Evolutionary conservation across 2,888 invertebrate genomes (phyloP), one percentile per base, ranked within the genome.

Genomic region (Nematopogon swammerdamellus): DNA sequence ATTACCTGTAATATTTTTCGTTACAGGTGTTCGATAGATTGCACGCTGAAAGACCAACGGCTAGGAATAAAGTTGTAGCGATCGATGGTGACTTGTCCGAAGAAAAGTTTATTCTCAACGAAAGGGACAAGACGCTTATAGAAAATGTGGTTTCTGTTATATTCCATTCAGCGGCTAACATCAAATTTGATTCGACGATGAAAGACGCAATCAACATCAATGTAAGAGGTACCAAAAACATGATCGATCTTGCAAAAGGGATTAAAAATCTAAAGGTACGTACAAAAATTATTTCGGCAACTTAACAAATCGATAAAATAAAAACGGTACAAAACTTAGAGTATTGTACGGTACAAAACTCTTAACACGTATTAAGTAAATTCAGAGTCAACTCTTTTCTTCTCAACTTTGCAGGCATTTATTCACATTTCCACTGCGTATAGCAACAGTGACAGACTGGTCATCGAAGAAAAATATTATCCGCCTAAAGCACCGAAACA

Each of bases 121-220:
- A 36, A 3, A 36, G 36, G 14, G 54, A 59, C 45, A 42, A 58
- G 19, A 52, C 51, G 3, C 50, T 66, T 10, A 49, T 56, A 18
- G 55, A 63, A 25, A 59, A 62, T 56, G 69, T 65, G 18, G 82
- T 86, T 17, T 74, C 84, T 45, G 70, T 88, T 25, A 85, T 88
- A 16, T 86, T 88, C 64, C 88, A 88, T 63, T 85, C 85, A 46
- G 88, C 88, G 5, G 88, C 88, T 11, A 87, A 87, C 2, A 84
- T 88, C 47, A 82, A 83, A 63, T 88, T 88, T 59, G 86, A 88
- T 63, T 87, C 88, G 62, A 82, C 82, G 10, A 72, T 88, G 51
- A 83, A 83, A 68, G 65, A 82, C 18, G 84, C 87, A 1, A 80
- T 87, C 18, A 82, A 82, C 57, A 84, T 87, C 74, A 88, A 88